A percentile compares a stretch with the other conserved stretches of the same genome.
phyloP scores from a whole-genome alignment of 2,113 vertebrate species.

The Catharus bicknelli region DNA sequence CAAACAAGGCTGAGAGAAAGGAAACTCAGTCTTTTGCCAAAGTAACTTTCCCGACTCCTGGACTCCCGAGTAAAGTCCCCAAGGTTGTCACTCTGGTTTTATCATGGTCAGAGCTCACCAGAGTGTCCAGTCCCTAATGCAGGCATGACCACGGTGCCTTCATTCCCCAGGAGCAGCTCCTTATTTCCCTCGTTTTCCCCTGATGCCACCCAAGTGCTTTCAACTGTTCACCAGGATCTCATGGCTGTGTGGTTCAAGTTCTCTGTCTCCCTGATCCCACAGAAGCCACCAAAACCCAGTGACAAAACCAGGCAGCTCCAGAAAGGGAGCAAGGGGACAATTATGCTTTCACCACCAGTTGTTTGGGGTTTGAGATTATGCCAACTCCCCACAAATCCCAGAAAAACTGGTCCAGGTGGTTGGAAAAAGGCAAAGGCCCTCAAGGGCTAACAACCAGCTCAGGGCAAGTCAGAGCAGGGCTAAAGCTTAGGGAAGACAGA shows the following conservation, averaged over 20 bases:
- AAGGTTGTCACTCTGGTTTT: background rate
- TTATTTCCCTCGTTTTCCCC: background rate
- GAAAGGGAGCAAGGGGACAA: background rate
- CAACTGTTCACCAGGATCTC: background rate
- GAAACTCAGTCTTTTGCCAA: background rate
- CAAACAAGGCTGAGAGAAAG: background rate
- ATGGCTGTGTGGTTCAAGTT: background rate
- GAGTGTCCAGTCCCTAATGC: background rate
- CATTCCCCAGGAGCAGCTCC: background rate
- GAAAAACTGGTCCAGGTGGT: background rate
- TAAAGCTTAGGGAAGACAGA: background rate
- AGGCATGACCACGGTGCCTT: background rate
- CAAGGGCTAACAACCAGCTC: accelerated
- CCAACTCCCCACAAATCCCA: background rate
- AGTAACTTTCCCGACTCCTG: background rate
- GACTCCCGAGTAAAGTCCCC: accelerated
- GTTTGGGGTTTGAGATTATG: background rate
- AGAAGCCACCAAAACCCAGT: background rate
- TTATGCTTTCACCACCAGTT: background rate
- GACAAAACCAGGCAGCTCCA: background rate
- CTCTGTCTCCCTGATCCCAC: background rate
- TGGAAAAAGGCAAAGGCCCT: background rate
- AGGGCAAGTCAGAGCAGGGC: background rate
- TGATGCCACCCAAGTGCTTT: background rate
- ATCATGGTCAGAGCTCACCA: background rate